phyloP scores from a whole-genome alignment of 2,113 vertebrate species.

The Orthonyx spaldingii region DNA sequence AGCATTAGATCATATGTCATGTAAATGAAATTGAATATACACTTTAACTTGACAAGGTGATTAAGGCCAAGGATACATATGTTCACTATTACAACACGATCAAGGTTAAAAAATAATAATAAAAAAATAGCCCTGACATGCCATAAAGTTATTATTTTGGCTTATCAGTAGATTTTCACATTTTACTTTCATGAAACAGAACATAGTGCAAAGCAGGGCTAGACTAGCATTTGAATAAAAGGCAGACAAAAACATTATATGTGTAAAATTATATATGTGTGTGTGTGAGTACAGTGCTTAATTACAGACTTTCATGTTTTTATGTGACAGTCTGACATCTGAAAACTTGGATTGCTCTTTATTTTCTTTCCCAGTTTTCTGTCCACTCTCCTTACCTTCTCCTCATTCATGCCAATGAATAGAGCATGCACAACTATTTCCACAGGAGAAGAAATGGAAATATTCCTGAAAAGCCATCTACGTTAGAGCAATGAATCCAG shows the following conservation, averaged over 20 bases:
- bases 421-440: neutral
- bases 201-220: constrained; percentile 27
- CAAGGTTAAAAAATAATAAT: constrained; percentile 68
- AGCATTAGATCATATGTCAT: constrained; percentile 81
- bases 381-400: constrained; percentile 6
- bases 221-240: constrained; percentile 43
- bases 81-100: constrained; percentile 76
- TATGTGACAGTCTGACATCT: neutral
- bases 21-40: constrained; percentile 78
- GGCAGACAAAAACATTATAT: neutral
- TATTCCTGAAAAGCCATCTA: constrained; percentile 5
- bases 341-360: neutral
- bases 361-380: constrained; percentile 38
- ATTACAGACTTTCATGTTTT: constrained; percentile 23
- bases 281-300: constrained; percentile 6
- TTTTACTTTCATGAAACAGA: constrained; percentile 71
- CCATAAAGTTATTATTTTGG: constrained; percentile 75
- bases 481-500: constrained; percentile 60
- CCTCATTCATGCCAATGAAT: neutral
- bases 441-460: neutral
- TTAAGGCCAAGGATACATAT: constrained; percentile 78
- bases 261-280: constrained; percentile 17
- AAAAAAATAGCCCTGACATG: constrained; percentile 63
- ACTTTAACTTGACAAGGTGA: constrained; percentile 79
- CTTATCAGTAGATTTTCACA: constrained; percentile 81